phyloP scores from a whole-genome alignment of 2,113 vertebrate species.

The Lepidothrix coronata region DNA sequence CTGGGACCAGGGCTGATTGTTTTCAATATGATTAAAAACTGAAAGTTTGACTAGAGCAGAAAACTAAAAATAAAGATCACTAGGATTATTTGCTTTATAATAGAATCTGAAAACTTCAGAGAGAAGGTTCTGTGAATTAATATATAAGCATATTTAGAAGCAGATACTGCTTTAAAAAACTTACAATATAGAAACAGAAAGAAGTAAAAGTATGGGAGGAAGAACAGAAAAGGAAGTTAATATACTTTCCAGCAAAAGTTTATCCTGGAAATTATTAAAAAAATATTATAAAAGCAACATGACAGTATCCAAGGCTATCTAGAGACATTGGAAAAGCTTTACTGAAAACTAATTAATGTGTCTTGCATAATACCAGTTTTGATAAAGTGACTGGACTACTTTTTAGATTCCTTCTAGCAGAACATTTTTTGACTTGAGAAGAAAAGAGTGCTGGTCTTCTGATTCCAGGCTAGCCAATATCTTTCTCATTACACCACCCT shows the following conservation, averaged over 20 bases:
- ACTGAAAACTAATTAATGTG: neutral
- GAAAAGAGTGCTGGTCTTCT: neutral
- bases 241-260: neutral
- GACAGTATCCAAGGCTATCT: neutral
- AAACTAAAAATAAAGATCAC: neutral
- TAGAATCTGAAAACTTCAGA: neutral
- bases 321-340: neutral
- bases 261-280: neutral
- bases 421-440: neutral
- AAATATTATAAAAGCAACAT: neutral
- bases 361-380: neutral
- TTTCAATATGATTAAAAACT: neutral
- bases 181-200: neutral
- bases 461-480: neutral
- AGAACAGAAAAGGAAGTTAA: neutral
- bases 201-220: neutral
- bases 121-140: neutral
- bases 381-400: neutral
- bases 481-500: neutral
- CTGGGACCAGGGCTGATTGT: neutral
- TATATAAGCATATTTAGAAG: neutral
- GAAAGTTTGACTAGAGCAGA: neutral
- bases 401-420: neutral
- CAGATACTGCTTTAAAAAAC: neutral
- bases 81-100: neutral